Percentiles rank a stretch among this genome's conserved stretches.
Conservation (phyloP, 2,888 invertebrate genomes). For the Rhodophaea formosa region DNA sequence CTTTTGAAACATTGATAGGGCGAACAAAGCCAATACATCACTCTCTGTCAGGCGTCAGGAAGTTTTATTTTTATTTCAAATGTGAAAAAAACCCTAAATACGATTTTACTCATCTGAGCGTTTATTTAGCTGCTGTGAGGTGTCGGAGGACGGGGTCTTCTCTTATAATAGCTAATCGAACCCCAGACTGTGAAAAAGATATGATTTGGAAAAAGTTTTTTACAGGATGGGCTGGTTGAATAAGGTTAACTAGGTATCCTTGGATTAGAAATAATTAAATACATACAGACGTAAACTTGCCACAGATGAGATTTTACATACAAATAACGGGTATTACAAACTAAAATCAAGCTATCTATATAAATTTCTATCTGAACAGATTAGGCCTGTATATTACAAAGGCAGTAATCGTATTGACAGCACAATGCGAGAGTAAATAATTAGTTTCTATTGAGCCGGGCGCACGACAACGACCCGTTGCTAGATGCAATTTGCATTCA, state of each 20-base stretch:
- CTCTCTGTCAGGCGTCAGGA: background rate
- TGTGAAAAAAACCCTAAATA: too few relatives aligned
- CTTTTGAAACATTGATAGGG: background rate
- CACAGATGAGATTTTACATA: too few relatives aligned
- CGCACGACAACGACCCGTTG: conserved; percentile 41
- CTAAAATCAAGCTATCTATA: conserved; percentile 18
- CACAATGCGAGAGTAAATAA: conserved; percentile 66
- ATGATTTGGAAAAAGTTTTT: too few relatives aligned
- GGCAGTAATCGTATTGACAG: conserved; percentile 42
- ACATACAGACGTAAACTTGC: too few relatives aligned
- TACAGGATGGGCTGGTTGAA: too few relatives aligned
- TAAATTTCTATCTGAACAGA: conserved; percentile 9
- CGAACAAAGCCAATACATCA: background rate
- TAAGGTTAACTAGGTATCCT: too few relatives aligned
- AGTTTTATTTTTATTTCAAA: background rate
- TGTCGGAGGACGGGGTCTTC: too few relatives aligned
- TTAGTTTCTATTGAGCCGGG: conserved; percentile 57
- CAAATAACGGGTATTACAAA: background rate
- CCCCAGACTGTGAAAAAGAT: too few relatives aligned
- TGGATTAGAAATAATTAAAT: too few relatives aligned
- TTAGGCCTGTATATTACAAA: conserved; percentile 14
- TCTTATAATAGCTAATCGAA: too few relatives aligned
- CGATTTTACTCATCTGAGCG: too few relatives aligned
- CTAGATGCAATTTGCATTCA: conserved; percentile 67
- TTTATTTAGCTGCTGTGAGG: too few relatives aligned